Percentiles rank a stretch among this genome's conserved stretches.
Evolutionary conservation across 1,140 invertebrate species (phyloP).

Genomic region (Apis florea): DNA sequence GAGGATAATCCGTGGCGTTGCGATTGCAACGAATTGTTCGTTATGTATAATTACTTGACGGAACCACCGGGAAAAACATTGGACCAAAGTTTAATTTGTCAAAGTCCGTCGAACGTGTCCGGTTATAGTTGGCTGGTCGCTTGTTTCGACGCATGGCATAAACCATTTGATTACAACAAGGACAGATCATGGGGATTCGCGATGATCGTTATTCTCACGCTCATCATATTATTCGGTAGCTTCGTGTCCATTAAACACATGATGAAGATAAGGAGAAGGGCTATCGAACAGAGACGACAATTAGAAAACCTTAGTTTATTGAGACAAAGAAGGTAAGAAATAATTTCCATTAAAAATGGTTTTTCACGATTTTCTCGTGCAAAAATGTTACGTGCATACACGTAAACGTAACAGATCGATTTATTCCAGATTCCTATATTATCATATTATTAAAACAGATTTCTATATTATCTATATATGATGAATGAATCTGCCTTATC

Average conservation of each 20-base stretch:
- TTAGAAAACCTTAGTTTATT: constrained; percentile 83
- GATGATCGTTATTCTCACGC: constrained; percentile 66
- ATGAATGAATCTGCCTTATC: constrained; percentile 45
- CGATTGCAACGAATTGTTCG: constrained; percentile 83
- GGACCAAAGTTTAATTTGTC: constrained; percentile 79
- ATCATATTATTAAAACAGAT: not conserved
- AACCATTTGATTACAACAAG: constrained; percentile 69
- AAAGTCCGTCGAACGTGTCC: constrained; percentile 82
- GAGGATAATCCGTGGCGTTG: constrained; percentile 88
- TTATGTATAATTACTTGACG: constrained; percentile 83
- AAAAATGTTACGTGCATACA: not conserved
- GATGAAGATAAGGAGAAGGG: constrained; percentile 81
- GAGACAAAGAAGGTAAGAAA: constrained; percentile 79
- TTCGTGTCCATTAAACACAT: constrained; percentile 78
- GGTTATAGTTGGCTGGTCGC: constrained; percentile 85
- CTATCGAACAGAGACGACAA: constrained; percentile 75
- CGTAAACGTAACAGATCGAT: no score
- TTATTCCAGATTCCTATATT: no score
- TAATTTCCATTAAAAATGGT: not conserved
- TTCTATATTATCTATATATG: not conserved
- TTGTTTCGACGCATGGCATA: constrained; percentile 83
- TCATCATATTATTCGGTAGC: constrained; percentile 81
- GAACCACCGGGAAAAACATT: constrained; percentile 81
- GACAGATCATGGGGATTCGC: constrained; percentile 84
- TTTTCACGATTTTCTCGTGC: not conserved